Percentiles rank a stretch among this genome's conserved stretches.
These are phyloP conservation scores for Ellobius talpinus DNA, from an alignment of 2,113 vertebrate genomes.

Conservation along the genomic window DNA sequence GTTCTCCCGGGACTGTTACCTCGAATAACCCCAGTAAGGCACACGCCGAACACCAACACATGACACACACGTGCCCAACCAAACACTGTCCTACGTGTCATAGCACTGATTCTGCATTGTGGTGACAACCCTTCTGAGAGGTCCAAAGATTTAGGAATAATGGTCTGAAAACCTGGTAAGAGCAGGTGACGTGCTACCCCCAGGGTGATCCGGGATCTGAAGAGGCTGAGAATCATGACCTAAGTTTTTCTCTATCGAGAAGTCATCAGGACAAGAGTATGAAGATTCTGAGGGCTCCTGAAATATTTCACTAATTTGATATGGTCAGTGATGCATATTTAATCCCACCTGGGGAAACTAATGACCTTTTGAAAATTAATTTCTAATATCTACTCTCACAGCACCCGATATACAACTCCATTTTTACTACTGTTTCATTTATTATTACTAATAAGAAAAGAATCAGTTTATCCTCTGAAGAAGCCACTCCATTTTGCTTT, in stretches of 20 bases:
- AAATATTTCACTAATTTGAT: constrained; percentile 37
- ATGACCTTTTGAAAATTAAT: constrained; percentile 50
- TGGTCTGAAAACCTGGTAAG: not conserved
- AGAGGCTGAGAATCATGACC: not conserved
- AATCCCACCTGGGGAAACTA: not conserved
- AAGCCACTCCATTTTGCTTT: constrained; percentile 34
- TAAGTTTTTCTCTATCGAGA: not conserved
- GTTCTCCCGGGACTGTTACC: not conserved
- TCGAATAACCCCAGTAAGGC: not conserved
- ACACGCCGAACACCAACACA: constrained; percentile 38
- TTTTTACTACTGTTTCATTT: constrained; percentile 44
- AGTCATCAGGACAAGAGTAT: not conserved
- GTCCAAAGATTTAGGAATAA: not conserved
- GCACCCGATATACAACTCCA: not conserved
- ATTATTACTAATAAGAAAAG: constrained; percentile 18
- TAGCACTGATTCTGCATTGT: constrained; percentile 43
- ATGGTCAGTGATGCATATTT: not conserved
- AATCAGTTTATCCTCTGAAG: not conserved
- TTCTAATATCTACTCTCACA: constrained; percentile 36
- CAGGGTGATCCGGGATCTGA: not conserved
- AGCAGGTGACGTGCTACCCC: not conserved
- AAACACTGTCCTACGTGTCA: constrained; percentile 36
- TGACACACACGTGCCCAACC: not conserved
- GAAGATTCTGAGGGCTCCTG: constrained; percentile 42
- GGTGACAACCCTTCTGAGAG: constrained; percentile 19